Conservation (phyloP, 2,888 invertebrate genomes). For the Parascotia fuliginaria region DNA sequence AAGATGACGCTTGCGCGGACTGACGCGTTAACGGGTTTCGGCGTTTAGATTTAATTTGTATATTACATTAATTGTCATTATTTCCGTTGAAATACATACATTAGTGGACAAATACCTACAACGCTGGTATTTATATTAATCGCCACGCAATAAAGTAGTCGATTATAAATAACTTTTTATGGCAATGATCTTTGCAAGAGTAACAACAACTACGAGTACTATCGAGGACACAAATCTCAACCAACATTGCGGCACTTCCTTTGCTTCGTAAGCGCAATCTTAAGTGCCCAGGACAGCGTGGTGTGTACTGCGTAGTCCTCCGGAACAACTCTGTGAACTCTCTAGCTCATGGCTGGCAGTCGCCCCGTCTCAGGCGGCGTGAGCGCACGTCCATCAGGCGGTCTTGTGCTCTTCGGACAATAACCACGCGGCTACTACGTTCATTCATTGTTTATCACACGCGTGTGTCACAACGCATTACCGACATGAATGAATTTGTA, state of each 20-base stretch:
- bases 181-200: too few relatives aligned
- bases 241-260: not conserved
- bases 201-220: too few relatives aligned
- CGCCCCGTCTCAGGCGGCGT: conserved; percentile 52
- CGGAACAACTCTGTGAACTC: conserved; percentile 30
- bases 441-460: conserved; percentile 27
- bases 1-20: conserved; percentile 48
- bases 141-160: too few relatives aligned
- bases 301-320: conserved; percentile 47
- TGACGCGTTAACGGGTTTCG: not conserved
- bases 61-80: too few relatives aligned
- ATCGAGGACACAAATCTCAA: not conserved
- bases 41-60: too few relatives aligned
- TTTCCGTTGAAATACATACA: too few relatives aligned
- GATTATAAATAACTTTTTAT: too few relatives aligned
- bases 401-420: conserved; percentile 13
- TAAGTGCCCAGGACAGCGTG: conserved; percentile 45
- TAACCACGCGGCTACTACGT: conserved; percentile 30
- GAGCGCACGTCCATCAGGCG: conserved; percentile 40
- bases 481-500: conserved; percentile 8
- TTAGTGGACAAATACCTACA: too few relatives aligned
- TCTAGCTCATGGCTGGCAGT: conserved; percentile 47
- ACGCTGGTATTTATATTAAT: too few relatives aligned
- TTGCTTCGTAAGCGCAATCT: conserved; percentile 23
- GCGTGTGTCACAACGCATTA: not conserved